phyloP scores from a whole-genome alignment of 2,113 vertebrate species.

The Myrmecobius fasciatus region DNA sequence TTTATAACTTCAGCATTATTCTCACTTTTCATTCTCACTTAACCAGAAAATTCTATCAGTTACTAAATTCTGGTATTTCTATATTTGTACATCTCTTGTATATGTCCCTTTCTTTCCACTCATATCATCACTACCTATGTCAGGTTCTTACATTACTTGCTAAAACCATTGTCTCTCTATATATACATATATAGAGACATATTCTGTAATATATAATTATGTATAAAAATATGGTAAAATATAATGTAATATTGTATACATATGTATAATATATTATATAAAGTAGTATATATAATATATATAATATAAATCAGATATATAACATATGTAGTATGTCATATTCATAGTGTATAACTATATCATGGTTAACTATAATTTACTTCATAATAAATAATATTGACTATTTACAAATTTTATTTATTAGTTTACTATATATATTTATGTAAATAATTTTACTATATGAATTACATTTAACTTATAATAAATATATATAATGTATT shows the following conservation, averaged over 20 bases:
- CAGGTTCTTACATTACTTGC: background rate
- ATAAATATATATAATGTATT: background rate
- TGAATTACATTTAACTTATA: background rate
- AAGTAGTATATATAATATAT: background rate
- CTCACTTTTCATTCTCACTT: background rate
- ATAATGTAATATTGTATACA: too few relatives aligned
- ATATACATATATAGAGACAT: background rate
- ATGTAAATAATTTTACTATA: background rate
- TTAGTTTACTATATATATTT: background rate
- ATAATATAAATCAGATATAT: too few relatives aligned
- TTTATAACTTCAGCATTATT: background rate
- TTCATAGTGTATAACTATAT: background rate
- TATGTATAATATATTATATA: too few relatives aligned
- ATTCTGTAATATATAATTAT: background rate
- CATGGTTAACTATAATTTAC: background rate
- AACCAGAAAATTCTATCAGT: background rate
- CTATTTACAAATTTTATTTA: background rate
- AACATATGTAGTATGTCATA: too few relatives aligned
- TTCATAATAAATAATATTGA: background rate
- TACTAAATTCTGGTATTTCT: background rate
- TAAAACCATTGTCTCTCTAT: background rate
- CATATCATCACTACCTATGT: too few relatives aligned
- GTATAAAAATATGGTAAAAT: background rate
- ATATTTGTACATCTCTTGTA: background rate
- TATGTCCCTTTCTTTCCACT: background rate